Evolutionary conservation across 92 coral and sea anemone species (phyloP), one percentile per base, ranked within the genome.

Genomic region (Plumapathes pennacea): DNA sequence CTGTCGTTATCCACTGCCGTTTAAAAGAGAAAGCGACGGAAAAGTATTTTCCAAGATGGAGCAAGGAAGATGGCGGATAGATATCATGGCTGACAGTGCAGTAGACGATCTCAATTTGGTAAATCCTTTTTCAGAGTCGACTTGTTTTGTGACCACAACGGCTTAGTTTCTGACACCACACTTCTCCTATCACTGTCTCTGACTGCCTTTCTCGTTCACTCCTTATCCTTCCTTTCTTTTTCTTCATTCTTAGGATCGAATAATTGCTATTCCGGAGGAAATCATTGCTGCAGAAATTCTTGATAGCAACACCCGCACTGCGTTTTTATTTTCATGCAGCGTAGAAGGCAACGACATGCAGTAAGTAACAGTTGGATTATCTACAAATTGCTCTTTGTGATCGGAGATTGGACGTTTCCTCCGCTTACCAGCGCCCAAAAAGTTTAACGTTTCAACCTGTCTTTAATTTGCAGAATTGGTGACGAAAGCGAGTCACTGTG

Each of bases 211-310:
- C 46, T 11, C 3, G 15, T 47, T 19, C 34, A 10, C 24, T 47
- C 5, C 6, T 11, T 11, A 13, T 22, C 4, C n/a, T n/a, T 13
- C 17, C 2, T 56, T 9, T 10, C 5, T 13, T 17, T 32, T 42
- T 53, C 14, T 20, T 4, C 25, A 10, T 46, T 56, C 32, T 21
- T 57, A 84, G 90, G 70, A 78, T 0, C 64, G 64, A 5, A 70
- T 81, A 3, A 41, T 72, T 39, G 96, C 90, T 8, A 64, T 88
- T 38, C 96, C 96, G 2, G 43, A 40, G 26, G 74, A 77, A 47
- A 78, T 83, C 42, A 1, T 19, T 4, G 36, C 32, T 6, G 50
- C 47, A 12, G 34, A 45, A 20, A 49, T 57, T 12, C 80, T 88
- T 37, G 79, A 65, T 6, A 5, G 43, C 1, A 60, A 44, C n/a